These are phyloP conservation scores for Leucoraja erinaceus DNA, from an alignment of 2,113 vertebrate species.

Conservation along the genomic window DNA sequence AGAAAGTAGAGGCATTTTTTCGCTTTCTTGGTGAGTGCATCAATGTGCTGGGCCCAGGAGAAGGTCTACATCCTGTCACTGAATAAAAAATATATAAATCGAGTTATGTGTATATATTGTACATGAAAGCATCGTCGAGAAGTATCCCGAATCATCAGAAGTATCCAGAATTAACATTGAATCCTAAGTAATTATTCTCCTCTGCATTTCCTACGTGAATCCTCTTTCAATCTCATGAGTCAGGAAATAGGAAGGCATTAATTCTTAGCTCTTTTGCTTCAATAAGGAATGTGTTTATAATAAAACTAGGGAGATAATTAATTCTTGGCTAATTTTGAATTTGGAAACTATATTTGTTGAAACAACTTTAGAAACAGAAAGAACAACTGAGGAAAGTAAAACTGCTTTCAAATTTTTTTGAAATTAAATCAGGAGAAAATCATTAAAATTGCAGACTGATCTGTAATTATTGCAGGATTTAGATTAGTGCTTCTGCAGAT, in stretches of 20 bases:
- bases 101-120: neutral
- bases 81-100: neutral
- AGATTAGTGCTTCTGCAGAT: neutral
- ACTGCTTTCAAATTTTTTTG: neutral
- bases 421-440: neutral
- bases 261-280: neutral
- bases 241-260: neutral
- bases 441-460: neutral
- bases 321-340: neutral
- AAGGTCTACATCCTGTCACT: no score
- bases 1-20: no score
- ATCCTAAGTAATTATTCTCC: neutral
- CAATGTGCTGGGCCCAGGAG: no score
- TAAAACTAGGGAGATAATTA: neutral
- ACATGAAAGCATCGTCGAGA: neutral
- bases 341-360: neutral
- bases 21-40: no score
- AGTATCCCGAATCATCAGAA: neutral
- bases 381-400: neutral
- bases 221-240: neutral
- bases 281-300: neutral
- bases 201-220: neutral
- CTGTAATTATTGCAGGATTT: neutral
- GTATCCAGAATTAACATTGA: neutral
- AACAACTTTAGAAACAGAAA: neutral